These are phyloP conservation scores for Phrynocephalus guinanensis DNA, from an alignment of 2,797 vertebrate genomes.

Conservation along the genomic window DNA sequence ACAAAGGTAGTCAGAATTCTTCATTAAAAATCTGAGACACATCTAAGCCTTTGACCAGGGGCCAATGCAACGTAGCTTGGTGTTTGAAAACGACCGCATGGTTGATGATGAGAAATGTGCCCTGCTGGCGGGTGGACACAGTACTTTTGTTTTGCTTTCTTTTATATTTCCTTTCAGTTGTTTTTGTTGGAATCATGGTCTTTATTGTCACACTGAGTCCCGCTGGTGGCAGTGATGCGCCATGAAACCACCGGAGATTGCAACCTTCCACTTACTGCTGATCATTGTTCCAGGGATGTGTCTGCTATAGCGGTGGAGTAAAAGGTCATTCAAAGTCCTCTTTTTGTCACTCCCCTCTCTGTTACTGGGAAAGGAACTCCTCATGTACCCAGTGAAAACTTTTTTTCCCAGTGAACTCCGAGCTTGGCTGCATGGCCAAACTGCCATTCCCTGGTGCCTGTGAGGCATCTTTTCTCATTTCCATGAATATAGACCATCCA, in stretches of 20 bases:
- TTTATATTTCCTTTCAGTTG: slow-evolving; percentile 3
- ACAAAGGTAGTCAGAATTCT: neutral
- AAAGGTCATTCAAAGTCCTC: slow-evolving; percentile 60
- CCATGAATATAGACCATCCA: slow-evolving; percentile 25
- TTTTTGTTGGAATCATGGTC: slow-evolving; percentile 14
- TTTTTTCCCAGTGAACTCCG: slow-evolving; percentile 57
- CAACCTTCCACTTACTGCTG: slow-evolving; percentile 40
- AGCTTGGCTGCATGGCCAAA: slow-evolving; percentile 58
- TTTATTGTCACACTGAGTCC: slow-evolving; percentile 52
- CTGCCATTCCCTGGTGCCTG: slow-evolving; percentile 42
- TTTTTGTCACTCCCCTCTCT: slow-evolving; percentile 37
- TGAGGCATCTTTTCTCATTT: slow-evolving; percentile 59
- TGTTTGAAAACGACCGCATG: slow-evolving; percentile 17
- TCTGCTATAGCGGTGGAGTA: slow-evolving; percentile 42
- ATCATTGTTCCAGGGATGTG: slow-evolving; percentile 54
- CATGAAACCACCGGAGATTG: slow-evolving; percentile 42
- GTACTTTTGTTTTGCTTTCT: slow-evolving; percentile 31
- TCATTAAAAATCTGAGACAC: neutral
- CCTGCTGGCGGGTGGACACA: neutral
- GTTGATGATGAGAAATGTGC: neutral
- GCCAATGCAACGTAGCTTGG: neutral
- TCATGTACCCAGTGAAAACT: slow-evolving; percentile 57
- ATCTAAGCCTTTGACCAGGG: neutral
- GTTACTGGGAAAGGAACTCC: slow-evolving; percentile 42
- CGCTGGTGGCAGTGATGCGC: slow-evolving; percentile 7